phyloP scores from a whole-genome alignment of 2,888 invertebrate genomes.

The Diaprepes abbreviatus region DNA sequence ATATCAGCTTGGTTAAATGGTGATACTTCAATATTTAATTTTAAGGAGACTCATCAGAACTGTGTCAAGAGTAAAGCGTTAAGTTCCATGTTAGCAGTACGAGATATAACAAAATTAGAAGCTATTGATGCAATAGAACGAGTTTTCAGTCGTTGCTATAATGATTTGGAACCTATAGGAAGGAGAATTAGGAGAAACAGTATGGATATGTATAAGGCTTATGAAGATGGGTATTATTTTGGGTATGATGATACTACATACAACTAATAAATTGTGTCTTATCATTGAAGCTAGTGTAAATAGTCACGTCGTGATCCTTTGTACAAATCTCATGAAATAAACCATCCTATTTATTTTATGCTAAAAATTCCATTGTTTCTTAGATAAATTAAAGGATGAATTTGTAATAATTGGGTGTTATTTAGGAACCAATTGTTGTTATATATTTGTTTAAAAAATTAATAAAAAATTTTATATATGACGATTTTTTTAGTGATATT shows the following conservation, averaged over 20 bases:
- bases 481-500: too few relatives aligned
- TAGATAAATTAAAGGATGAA: too few relatives aligned
- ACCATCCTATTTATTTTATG: too few relatives aligned
- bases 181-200: conserved; percentile 75
- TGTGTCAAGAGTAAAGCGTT: conserved; percentile 91
- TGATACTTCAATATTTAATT: conserved; percentile 78
- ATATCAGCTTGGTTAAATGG: conserved; percentile 84
- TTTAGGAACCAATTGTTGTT: too few relatives aligned
- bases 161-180: conserved; percentile 93
- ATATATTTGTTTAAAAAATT: too few relatives aligned
- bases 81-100: conserved; percentile 85
- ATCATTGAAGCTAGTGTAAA: background rate
- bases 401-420: too few relatives aligned
- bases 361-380: too few relatives aligned
- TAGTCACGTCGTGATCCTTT: background rate
- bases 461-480: too few relatives aligned
- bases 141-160: conserved; percentile 92
- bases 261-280: background rate
- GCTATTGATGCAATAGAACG: conserved; percentile 85
- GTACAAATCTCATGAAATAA: too few relatives aligned
- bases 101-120: conserved; percentile 79
- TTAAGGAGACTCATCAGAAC: conserved; percentile 84
- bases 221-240: conserved; percentile 81
- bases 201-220: conserved; percentile 81
- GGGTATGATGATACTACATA: conserved; percentile 75